Evolutionary conservation across 2,888 invertebrate species (phyloP).

Genomic region (Lutraria lutraria): DNA sequence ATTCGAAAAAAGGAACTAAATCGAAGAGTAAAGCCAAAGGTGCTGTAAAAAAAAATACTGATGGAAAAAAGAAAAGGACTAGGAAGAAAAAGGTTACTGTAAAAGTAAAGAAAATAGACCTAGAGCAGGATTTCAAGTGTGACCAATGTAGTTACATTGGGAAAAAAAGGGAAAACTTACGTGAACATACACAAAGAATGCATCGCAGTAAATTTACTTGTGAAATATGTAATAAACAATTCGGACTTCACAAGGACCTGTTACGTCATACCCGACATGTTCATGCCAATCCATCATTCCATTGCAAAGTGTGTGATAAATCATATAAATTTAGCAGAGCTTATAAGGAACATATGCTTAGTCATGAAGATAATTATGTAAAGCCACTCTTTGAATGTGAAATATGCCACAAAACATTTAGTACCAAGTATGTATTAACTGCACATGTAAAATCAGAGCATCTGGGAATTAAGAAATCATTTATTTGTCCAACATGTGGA

Average conservation of each 20-base stretch:
- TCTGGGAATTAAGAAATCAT: slow-evolving; percentile 77
- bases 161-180: slow-evolving; percentile 68
- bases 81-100: slow-evolving; percentile 13
- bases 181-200: slow-evolving; percentile 75
- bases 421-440: slow-evolving; percentile 79
- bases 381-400: slow-evolving; percentile 79
- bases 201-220: slow-evolving; percentile 76
- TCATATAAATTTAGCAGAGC: slow-evolving; percentile 77
- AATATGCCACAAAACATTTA: slow-evolving; percentile 78
- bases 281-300: slow-evolving; percentile 69
- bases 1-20: background rate
- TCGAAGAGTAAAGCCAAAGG: background rate
- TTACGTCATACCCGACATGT: slow-evolving; percentile 76
- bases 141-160: slow-evolving; percentile 73
- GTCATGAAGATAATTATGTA: slow-evolving; percentile 76
- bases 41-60: background rate
- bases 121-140: slow-evolving; percentile 64
- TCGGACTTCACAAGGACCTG: slow-evolving; percentile 78
- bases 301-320: slow-evolving; percentile 80
- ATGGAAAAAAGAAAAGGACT: slow-evolving; percentile 5
- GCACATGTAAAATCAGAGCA: slow-evolving; percentile 81
- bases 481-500: slow-evolving; percentile 81
- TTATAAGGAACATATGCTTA: slow-evolving; percentile 73
- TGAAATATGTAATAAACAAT: slow-evolving; percentile 76
- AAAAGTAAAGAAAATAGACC: background rate